Base-by-base conservation (phyloP, 2,888 invertebrate species). In the Luperina nickerlii region DNA sequence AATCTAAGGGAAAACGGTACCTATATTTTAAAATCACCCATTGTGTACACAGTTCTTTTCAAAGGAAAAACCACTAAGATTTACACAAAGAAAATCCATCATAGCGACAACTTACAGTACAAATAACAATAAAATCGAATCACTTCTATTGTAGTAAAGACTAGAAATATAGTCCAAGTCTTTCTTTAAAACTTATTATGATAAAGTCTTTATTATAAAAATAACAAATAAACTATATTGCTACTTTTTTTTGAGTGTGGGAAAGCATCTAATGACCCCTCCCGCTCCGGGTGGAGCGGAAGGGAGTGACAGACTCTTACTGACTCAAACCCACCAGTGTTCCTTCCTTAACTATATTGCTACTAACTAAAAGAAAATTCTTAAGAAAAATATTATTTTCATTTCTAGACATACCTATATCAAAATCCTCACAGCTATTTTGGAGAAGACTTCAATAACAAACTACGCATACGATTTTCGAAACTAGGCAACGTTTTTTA, bases 91-190 rank as follows among this genome's bases (percentile, higher is more conserved):
- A 78, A 84, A 76, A 80, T 78, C 71, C 74, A 87, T 89, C 57
- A 79, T 68, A 66, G 66, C 54, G 63, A 80, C 78, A 70, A 86
- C 38, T 38, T 38, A 38, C 83, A 76, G 51, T 73, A 79, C 51
- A 76, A 72, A 82, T 81, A 73, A 82, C 79, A 80, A 87, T 87
- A 80, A 87, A 87, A 87, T 77, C 45, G 38, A 66, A 85, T 75
- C 60, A 73, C 74, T 75, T 66, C 68, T 74, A 73, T 72, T 68
- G 18, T 75, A 69, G 63, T 76, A 68, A 62, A 74, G 48, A 67
- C 65, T 66, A 67, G 11, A 66, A 70, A 63, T 70, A 42, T 63
- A 68, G 62, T 68, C 60, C 9, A 60, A 68, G 63, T 63, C 38
- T 57, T 72, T 77, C 57, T 74, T 63, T 32, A 75, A n/a, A 62